Evolutionary conservation across 2,888 invertebrate genomes (phyloP).

Genomic region (Ectropis crepuscularia): DNA sequence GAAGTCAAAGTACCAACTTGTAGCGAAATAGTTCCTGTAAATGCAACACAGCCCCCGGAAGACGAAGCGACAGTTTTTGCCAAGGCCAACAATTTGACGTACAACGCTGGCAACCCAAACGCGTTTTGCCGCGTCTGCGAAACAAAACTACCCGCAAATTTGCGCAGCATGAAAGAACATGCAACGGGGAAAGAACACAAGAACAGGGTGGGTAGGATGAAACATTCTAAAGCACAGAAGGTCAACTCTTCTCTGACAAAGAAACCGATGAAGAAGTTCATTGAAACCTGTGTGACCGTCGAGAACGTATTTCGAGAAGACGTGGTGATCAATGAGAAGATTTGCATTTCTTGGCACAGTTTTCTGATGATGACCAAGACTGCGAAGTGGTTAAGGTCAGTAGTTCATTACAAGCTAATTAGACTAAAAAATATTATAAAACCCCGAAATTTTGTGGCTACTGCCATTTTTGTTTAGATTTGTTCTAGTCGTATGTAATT

Average conservation of each 20-base stretch:
- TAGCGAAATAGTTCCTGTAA: not conserved
- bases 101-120: constrained; percentile 39
- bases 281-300: constrained; percentile 10
- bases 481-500: too few relatives aligned
- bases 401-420: too few relatives aligned
- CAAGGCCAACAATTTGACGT: constrained; percentile 45
- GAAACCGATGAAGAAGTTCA: constrained; percentile 20
- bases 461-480: too few relatives aligned
- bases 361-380: constrained; percentile 40
- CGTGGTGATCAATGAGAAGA: constrained; percentile 48
- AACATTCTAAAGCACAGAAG: not conserved
- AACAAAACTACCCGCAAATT: constrained; percentile 44
- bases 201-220: constrained; percentile 28
- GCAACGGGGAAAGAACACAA: constrained; percentile 50
- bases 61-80: constrained; percentile 40
- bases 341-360: constrained; percentile 44
- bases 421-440: too few relatives aligned
- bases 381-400: constrained; percentile 39
- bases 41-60: constrained; percentile 1
- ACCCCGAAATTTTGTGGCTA: too few relatives aligned
- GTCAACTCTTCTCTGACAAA: constrained; percentile 12
- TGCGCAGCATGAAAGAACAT: constrained; percentile 54
- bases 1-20: not conserved
- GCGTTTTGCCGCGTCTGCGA: constrained; percentile 49
- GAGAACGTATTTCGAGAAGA: constrained; percentile 16